phyloP scores from a whole-genome alignment of 2,797 vertebrate species.

The Enteromius trimaculatus region DNA sequence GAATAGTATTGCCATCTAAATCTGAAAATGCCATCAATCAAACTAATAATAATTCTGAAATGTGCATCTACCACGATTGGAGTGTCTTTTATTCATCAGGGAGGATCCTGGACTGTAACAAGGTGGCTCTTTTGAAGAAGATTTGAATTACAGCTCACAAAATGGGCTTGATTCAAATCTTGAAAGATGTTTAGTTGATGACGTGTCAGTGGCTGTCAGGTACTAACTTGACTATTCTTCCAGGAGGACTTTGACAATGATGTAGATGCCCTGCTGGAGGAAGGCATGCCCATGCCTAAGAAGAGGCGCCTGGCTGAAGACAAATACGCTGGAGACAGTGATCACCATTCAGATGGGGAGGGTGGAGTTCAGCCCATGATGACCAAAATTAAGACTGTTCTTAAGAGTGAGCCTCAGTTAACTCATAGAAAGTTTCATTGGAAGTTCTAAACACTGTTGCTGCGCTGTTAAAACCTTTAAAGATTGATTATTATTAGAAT shows the following conservation, averaged over 20 bases:
- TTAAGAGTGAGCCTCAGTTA: slow-evolving; percentile 90
- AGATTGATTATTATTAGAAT: not conserved
- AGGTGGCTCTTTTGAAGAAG: slow-evolving; percentile 28
- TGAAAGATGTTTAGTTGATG: not conserved
- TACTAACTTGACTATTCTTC: slow-evolving; percentile 70
- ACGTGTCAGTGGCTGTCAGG: slow-evolving; percentile 44
- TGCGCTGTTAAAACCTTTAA: not conserved
- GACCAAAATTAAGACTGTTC: slow-evolving; percentile 99
- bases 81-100: slow-evolving; percentile 10
- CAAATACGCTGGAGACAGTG: slow-evolving; percentile 87
- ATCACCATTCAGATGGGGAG: slow-evolving; percentile 93
- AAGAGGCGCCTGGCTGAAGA: slow-evolving; percentile 90
- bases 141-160: slow-evolving; percentile 33
- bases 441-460: too few species aligned
- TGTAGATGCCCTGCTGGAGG: slow-evolving; percentile 96
- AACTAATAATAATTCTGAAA: not conserved
- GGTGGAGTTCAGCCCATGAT: slow-evolving; percentile 98
- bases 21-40: not conserved
- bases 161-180: slow-evolving; percentile 40
- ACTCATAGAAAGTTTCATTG: not conserved
- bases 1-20: not conserved
- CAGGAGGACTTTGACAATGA: slow-evolving; percentile 99
- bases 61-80: not conserved
- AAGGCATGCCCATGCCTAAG: slow-evolving; percentile 95
- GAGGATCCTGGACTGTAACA: slow-evolving; percentile 21